Evolutionary conservation across 2,797 vertebrate species (phyloP), one percentile per base, ranked within the genome.

Genomic region (Sebastes kiyomatsui): DNA sequence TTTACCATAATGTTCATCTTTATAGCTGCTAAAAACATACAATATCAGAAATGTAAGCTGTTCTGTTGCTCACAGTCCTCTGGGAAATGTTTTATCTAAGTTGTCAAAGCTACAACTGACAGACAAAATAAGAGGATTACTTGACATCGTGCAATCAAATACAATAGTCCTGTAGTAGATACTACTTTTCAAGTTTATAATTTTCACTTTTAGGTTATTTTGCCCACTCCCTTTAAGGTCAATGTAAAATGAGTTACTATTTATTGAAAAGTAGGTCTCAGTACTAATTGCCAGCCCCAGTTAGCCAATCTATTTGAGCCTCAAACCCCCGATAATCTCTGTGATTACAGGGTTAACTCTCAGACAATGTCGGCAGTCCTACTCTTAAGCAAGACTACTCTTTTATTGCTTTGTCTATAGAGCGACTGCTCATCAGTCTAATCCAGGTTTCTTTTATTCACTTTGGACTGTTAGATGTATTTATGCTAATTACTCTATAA

Each of bases 341-440:
- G 75, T 77, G 87, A 91, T 94, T 87, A 93, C 71, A 90, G 86
- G 83, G 94, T 94, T 90, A 93, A 52, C 69, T 38, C 59, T 78
- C 25, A 80, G 81, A 88, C 72, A 83, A 77, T 82, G 60, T 67
- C 75, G 73, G 54, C 35, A 74, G 79, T 33, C 55, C 20, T 27
- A 62, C 28, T 82, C 65, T 70, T 76, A 80, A 86, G 8, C 65
- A 67, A 83, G 46, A 59, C 79, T 81, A 52, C 32, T 71, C 28
- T 67, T 52, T 16, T 35, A 27, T 46, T 54, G 10, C n/a, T 64
- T 25, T 54, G 14, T 65, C 65, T 78, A 14, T n/a, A 38, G 20
- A 32, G 28, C 33, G 46, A 46, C 58, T 42, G 22, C 76, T 61
- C 32, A 65, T 68, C 76, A 46, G 72, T 67, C 32, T 72, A 67